These are phyloP conservation scores for Motacilla tschutschensis DNA, from an alignment of 2,113 vertebrate genomes.

Conservation along the genomic window DNA sequence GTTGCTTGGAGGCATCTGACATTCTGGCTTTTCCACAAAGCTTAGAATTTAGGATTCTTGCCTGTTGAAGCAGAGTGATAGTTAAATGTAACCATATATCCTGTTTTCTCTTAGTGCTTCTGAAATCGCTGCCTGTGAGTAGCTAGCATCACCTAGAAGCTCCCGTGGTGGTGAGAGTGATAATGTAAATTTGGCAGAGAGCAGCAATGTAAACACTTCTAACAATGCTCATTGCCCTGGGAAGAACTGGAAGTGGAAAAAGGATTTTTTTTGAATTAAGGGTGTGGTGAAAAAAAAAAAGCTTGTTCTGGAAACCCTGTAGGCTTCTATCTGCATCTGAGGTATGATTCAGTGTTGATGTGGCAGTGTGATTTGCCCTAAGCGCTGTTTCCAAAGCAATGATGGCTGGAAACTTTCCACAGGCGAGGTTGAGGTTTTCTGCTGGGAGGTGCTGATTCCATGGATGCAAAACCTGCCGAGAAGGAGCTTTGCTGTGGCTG, in stretches of 20 bases:
- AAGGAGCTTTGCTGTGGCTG: neutral
- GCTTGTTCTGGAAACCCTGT: neutral
- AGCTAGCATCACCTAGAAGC: neutral
- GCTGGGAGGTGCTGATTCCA: neutral
- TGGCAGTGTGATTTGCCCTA: neutral
- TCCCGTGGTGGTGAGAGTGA: neutral
- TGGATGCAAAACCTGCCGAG: neutral
- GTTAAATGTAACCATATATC: neutral
- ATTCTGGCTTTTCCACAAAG: neutral
- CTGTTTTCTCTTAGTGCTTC: neutral
- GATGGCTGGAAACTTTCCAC: neutral
- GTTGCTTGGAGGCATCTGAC: neutral
- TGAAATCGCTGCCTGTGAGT: neutral
- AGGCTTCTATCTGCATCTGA: neutral
- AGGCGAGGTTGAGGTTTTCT: neutral
- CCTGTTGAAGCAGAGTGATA: neutral
- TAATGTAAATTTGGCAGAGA: neutral
- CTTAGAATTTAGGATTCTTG: neutral
- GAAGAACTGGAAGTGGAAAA: neutral
- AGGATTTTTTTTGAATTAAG: neutral
- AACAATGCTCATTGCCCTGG: neutral
- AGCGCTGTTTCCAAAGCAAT: neutral
- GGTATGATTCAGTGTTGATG: constrained; percentile 11
- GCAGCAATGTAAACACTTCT: neutral
- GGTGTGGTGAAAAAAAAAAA: neutral